A percentile compares a stretch with the other conserved stretches of the same genome.
Conservation (phyloP, 1,140 invertebrate species). For the Drosophila nebulosa region DNA sequence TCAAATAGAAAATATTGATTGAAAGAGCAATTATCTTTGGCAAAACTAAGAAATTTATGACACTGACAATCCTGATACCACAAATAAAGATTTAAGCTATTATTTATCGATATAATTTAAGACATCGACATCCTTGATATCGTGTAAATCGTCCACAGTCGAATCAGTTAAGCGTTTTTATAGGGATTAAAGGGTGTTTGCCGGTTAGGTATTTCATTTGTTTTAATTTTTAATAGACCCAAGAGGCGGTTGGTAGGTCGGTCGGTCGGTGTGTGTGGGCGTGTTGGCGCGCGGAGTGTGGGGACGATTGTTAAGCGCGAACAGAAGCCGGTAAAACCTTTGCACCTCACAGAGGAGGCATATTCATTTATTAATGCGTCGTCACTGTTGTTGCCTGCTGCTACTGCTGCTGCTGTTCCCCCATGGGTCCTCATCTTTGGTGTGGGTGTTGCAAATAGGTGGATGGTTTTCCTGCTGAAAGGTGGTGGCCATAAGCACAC, state of each 20-base stretch:
- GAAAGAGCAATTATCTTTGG: too few relatives aligned
- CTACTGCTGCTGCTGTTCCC: conserved; percentile 17
- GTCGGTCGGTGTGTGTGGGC: conserved; percentile 10
- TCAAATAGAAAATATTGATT: too few relatives aligned
- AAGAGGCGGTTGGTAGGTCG: not conserved
- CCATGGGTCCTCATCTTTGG: conserved; percentile 5
- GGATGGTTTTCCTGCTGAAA: conserved; percentile 52
- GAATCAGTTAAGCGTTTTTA: too few relatives aligned
- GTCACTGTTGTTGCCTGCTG: conserved; percentile 23
- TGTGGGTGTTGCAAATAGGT: conserved; percentile 26
- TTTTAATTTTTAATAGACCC: conserved; percentile 23
- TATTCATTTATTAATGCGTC: conserved; percentile 75
- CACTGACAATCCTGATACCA: too few relatives aligned
- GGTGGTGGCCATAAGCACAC: conserved; percentile 43
- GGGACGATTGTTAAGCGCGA: conserved; percentile 18
- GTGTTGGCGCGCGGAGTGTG: not conserved
- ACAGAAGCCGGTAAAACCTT: conserved; percentile 33
- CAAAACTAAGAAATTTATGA: too few relatives aligned
- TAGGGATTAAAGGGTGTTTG: not conserved
- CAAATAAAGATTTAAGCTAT: too few relatives aligned
- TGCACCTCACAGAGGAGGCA: conserved; percentile 52
- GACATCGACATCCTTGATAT: too few relatives aligned
- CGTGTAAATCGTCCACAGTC: too few relatives aligned
- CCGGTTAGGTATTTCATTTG: not conserved
- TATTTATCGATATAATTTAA: too few relatives aligned